Evolutionary conservation across 2,113 vertebrate species (phyloP).

Genomic region (Crotalus tigris): DNA sequence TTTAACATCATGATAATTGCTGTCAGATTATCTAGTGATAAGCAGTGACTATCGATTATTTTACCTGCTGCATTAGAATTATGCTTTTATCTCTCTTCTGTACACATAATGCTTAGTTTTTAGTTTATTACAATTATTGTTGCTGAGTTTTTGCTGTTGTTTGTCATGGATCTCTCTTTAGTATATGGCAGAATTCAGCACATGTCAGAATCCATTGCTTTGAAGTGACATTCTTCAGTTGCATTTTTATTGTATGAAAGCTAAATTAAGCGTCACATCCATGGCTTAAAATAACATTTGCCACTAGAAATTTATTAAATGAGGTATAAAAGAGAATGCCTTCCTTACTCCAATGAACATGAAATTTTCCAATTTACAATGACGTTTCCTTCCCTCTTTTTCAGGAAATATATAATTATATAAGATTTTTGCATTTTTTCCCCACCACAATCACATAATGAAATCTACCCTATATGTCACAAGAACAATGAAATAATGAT

Average conservation of each 20-base stretch:
- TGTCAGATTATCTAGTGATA: constrained; percentile 15
- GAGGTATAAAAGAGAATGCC: neutral
- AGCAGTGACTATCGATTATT: constrained; percentile 12
- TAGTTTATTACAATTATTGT: neutral
- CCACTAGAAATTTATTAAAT: neutral
- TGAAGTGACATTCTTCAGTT: neutral
- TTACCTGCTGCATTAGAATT: constrained; percentile 16
- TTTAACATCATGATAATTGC: constrained; percentile 25
- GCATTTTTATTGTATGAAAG: constrained; percentile 35
- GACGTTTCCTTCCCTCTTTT: constrained; percentile 8
- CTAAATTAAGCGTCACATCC: constrained; percentile 9
- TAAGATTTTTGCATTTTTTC: neutral
- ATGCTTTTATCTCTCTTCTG: neutral
- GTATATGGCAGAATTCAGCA: neutral
- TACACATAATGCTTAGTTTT: neutral
- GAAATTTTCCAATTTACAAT: neutral
- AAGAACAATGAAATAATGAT: constrained; percentile 34
- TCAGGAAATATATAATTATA: constrained; percentile 2
- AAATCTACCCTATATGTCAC: neutral
- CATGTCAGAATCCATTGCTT: constrained; percentile 4
- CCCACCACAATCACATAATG: constrained; percentile 28
- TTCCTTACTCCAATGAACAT: neutral
- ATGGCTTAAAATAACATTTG: neutral
- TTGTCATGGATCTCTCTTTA: constrained; percentile 7
- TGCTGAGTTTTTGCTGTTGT: neutral